Evolutionary conservation across 2,797 vertebrate genomes (phyloP).

Genomic region (Loriculus beryllinus): DNA sequence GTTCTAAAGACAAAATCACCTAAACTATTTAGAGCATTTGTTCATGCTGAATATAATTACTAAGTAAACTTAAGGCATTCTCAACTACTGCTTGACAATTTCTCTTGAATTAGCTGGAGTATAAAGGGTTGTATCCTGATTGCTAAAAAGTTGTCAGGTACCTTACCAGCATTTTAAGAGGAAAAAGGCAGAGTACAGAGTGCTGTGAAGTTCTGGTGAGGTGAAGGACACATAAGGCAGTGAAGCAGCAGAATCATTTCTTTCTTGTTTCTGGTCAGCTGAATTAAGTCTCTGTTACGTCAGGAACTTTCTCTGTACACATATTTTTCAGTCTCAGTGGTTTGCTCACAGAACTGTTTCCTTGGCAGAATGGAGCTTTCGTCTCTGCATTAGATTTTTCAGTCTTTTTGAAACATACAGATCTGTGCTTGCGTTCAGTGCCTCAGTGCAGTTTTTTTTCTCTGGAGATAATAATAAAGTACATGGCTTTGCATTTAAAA

Average conservation of each 20-base stretch:
- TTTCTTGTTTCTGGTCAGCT: background rate
- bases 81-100: background rate
- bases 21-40: background rate
- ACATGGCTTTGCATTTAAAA: background rate
- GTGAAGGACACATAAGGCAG: background rate
- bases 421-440: background rate
- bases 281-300: background rate
- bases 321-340: background rate
- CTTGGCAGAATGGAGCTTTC: background rate
- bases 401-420: background rate
- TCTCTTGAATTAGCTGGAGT: background rate
- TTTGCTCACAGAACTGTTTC: background rate
- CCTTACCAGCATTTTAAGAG: background rate
- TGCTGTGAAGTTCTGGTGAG: background rate
- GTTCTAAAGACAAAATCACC: background rate
- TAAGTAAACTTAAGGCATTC: background rate
- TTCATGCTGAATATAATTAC: background rate
- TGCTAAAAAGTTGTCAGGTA: background rate
- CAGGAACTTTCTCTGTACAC: background rate
- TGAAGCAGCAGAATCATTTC: background rate
- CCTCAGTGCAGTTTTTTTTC: background rate
- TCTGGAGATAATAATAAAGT: background rate
- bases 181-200: background rate
- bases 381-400: background rate
- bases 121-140: background rate